Base-by-base conservation (phyloP, 2,888 invertebrate genomes). In the Nipponacmea schrenckii region DNA sequence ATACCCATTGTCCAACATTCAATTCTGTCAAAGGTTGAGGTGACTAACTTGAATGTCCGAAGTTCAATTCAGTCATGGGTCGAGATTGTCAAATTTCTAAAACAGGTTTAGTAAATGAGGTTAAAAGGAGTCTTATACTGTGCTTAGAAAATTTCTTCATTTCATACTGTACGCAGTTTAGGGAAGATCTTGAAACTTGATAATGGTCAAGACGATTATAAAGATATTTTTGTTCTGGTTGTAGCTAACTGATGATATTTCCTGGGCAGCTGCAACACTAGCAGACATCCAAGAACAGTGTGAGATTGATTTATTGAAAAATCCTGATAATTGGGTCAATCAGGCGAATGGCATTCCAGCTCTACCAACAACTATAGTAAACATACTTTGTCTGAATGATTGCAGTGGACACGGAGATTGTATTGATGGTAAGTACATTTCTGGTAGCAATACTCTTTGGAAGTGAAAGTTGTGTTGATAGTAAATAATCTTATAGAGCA, bases 371-470 rank as follows among this genome's bases (percentile, higher is more conserved):
- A 46, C 24, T 15, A 45, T 80, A 0, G 64, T 39, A 2, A 74
- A 74, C 48, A 71, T 73, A 1, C 73, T 83, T n/a, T 84, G 83
- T 76, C 76, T 76, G 0, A 75, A 79, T 62, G 73, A 78, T 39
- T 84, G 84, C 67, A 45, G 39, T 39, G 71, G 70, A 20, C 72
- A 78, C 5, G 84, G 84, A 68, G 67, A 67, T 3, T 84, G 84
- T 74, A 15, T 8, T 17, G 72, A 78, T 63, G 80, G 82, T 82
- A 75, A 56, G 75, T 63, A 31, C 48, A 26, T 62, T 15, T 26
- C n/a, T 70, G 10, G 64, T 24, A 20, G 15, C 44, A 27, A 20
- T 17, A 24, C 66, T 3, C 31, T 3, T 31, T 31, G 31, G 31
- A 31, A 31, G 31, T 31, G 31, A 5, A 31, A 31, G 3, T 3